Evolutionary conservation across 2,797 vertebrate genomes (phyloP).

Genomic region (Scleropages formosus): DNA sequence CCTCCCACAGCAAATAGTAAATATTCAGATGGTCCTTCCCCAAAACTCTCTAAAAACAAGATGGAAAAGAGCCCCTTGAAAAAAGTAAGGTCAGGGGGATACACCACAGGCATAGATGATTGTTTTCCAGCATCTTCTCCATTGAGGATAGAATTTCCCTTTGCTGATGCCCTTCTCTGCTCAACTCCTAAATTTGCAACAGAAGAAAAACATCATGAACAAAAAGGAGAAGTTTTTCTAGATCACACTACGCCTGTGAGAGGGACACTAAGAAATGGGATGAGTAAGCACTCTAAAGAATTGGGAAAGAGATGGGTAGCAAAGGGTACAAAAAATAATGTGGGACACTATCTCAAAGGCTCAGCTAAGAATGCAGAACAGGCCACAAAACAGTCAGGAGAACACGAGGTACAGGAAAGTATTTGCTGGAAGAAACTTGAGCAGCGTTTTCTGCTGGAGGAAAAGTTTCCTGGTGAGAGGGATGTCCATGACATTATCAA

Average conservation of each 20-base stretch:
- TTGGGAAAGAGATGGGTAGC: constrained; percentile 26
- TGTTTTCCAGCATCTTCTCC: constrained; percentile 33
- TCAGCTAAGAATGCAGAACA: constrained; percentile 45
- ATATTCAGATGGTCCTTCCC: constrained; percentile 52
- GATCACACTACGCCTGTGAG: constrained; percentile 58
- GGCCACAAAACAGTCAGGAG: constrained; percentile 55
- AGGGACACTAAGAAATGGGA: constrained; percentile 38
- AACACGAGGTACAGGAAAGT: constrained; percentile 58
- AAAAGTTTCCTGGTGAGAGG: background rate
- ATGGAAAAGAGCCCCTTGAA: constrained; percentile 74
- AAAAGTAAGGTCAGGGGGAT: constrained; percentile 65
- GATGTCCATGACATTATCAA: too few species aligned
- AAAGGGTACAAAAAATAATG: background rate
- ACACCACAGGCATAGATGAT: constrained; percentile 32
- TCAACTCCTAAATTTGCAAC: constrained; percentile 64
- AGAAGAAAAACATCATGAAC: constrained; percentile 19
- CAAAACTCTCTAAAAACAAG: constrained; percentile 64
- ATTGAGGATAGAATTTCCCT: constrained; percentile 38
- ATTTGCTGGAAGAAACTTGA: background rate
- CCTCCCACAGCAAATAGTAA: constrained; percentile 44
- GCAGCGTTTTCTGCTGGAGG: background rate
- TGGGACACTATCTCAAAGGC: background rate
- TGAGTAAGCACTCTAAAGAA: constrained; percentile 2
- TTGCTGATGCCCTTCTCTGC: constrained; percentile 51
- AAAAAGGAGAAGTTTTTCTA: constrained; percentile 36